phyloP scores from a whole-genome alignment of 1,140 invertebrate species.

The Polyergus mexicanus region DNA sequence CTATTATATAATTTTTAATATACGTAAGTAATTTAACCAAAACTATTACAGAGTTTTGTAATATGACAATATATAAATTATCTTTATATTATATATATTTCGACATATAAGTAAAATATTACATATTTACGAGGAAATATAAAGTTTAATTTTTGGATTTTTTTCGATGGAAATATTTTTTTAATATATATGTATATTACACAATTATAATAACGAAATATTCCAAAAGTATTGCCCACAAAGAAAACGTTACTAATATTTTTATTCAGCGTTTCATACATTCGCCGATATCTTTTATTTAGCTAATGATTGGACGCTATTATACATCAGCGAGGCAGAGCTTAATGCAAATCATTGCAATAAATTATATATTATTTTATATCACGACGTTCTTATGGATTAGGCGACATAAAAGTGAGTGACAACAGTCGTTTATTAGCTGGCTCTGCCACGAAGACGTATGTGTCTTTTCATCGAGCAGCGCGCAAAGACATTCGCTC shows the following conservation, averaged over 20 bases:
- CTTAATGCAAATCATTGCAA: slow-evolving; percentile 2
- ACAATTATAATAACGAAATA: slow-evolving; percentile 5
- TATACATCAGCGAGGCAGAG: not conserved
- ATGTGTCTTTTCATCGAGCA: slow-evolving; percentile 33
- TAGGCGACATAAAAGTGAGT: slow-evolving; percentile 7
- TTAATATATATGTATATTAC: slow-evolving; percentile 15
- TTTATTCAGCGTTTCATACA: not conserved
- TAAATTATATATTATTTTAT: slow-evolving; percentile 31
- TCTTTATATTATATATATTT: not conserved
- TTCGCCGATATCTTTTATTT: not conserved
- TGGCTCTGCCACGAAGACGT: not conserved
- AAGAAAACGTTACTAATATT: slow-evolving; percentile 18
- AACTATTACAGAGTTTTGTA: not conserved
- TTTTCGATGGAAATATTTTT: not conserved
- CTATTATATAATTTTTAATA: not conserved
- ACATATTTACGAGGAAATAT: not conserved
- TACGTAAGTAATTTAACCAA: slow-evolving; percentile 3
- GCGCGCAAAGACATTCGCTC: slow-evolving; percentile 21
- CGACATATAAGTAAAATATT: not conserved
- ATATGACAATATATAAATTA: not conserved
- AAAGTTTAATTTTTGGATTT: slow-evolving; percentile 35
- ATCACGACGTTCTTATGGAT: slow-evolving; percentile 19
- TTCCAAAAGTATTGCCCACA: slow-evolving; percentile 9
- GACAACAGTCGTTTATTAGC: slow-evolving; percentile 40
- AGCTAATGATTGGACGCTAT: not conserved